Conservation (phyloP, 2,888 invertebrate genomes). For the Macrosiphum euphorbiae region DNA sequence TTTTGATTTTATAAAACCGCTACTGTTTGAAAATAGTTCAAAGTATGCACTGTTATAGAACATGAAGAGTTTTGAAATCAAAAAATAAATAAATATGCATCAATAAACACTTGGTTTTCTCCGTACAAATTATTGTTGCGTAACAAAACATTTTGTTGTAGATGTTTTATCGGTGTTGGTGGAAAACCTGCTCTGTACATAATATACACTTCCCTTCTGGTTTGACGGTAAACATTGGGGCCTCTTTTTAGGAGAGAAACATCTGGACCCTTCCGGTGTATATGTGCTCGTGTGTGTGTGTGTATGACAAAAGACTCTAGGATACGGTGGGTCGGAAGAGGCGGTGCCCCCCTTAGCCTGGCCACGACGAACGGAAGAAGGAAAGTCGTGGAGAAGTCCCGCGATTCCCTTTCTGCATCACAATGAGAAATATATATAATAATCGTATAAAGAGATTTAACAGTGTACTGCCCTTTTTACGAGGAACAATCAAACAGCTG, state of each 20-base stretch:
- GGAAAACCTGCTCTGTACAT: slow-evolving; percentile 51
- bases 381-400: slow-evolving; percentile 58
- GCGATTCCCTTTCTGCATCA: slow-evolving; percentile 59
- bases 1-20: neutral
- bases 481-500: slow-evolving; percentile 59
- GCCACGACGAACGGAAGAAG: slow-evolving; percentile 57
- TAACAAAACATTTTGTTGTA: slow-evolving; percentile 30
- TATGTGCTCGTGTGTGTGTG: slow-evolving; percentile 11
- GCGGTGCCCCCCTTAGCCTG: slow-evolving; percentile 45
- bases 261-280: slow-evolving; percentile 62
- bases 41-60: neutral
- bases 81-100: neutral
- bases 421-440: slow-evolving; percentile 56
- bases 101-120: neutral
- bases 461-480: slow-evolving; percentile 33
- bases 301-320: slow-evolving; percentile 57
- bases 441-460: slow-evolving; percentile 53
- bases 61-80: neutral
- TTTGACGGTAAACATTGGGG: slow-evolving; percentile 45
- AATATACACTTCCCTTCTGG: slow-evolving; percentile 17
- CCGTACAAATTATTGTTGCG: slow-evolving; percentile 22
- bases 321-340: slow-evolving; percentile 60
- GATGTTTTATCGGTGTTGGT: slow-evolving; percentile 44
- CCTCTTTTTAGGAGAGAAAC: slow-evolving; percentile 55
- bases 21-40: neutral